Evolutionary conservation across 1,140 invertebrate species (phyloP), one percentile per base, ranked within the genome.

Genomic region (Mycetomoellerius zeteki): DNA sequence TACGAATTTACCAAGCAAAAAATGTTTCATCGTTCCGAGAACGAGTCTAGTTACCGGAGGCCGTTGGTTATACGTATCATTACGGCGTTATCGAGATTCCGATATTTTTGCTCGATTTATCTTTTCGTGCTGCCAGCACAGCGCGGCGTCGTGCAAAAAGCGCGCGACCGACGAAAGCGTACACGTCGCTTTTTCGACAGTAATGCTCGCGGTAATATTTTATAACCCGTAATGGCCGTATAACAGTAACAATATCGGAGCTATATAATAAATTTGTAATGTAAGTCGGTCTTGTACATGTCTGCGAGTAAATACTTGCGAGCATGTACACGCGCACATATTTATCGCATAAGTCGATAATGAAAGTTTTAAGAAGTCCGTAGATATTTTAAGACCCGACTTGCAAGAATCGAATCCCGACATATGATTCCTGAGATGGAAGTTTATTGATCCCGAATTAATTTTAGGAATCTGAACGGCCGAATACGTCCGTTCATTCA

Each of bases 391-490:
- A 16, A 33, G 19, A 60, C 0, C 2, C 2, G 21, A 27, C 1
- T 19, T 73, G 69, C 4, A 10, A 52, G 24, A 16, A 75, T 33
- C 69, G 7, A 12, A 27, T 2, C 8, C 14, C 10, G 19, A 43
- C 37, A 60, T 60, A 24, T 37, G 52, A 72, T 73, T 84, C 16
- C 33, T 0, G 14, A 21, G 47, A 24, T 50, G 16, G 69, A 56
- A 75, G 80, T 37, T 62, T 84, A 84, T 84, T 75, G 80, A 84
- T 84, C 69, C 14, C 54, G 14, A n/a, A 60, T 37, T 84, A 84
- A 84, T 75, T 84, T 84, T 84, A 82, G 67, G 24, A 72, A 81
- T 10, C n/a, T 54, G 5, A 14, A 73, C 24, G n/a, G 10, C 7
- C 3, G 19, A 33, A 24, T 14, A 12, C 10, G 8, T 37, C 0